Evolutionary conservation across 64 coral and sea anemone genomes (phyloP).

Genomic region (Exaiptasia diaphana): DNA sequence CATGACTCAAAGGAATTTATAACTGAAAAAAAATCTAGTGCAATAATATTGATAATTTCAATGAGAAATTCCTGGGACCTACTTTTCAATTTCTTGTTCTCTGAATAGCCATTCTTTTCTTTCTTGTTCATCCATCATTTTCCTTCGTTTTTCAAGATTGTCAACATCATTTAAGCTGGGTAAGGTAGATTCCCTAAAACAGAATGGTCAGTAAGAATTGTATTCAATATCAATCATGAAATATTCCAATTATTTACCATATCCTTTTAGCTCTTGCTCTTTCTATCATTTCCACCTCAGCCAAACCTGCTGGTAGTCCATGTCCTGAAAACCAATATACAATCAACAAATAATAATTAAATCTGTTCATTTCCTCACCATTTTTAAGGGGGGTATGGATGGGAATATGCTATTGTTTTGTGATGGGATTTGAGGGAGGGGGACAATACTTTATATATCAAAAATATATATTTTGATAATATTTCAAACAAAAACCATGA

Average conservation of each 20-base stretch:
- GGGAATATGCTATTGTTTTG: too few species aligned
- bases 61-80: too few species aligned
- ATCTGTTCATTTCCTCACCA: too few species aligned
- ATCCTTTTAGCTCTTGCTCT: slow-evolving; percentile 91
- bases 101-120: slow-evolving; percentile 93
- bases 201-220: neutral
- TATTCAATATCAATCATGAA: neutral
- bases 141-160: slow-evolving; percentile 89
- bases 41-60: too few species aligned
- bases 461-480: too few species aligned
- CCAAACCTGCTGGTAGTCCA: slow-evolving; percentile 90
- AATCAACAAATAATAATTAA: neutral
- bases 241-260: slow-evolving; percentile 46
- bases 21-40: too few species aligned
- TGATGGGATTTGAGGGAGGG: too few species aligned
- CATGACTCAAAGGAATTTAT: neutral
- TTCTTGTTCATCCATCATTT: slow-evolving; percentile 99
- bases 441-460: too few species aligned
- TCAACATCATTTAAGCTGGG: slow-evolving; percentile 84
- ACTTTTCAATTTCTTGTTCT: slow-evolving; percentile 99
- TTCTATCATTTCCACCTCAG: slow-evolving; percentile 98
- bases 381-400: too few species aligned
- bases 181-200: slow-evolving; percentile 80
- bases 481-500: too few species aligned
- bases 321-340: slow-evolving; percentile 53